A percentile compares a stretch with the other conserved stretches of the same genome.
Evolutionary conservation across 2,888 invertebrate genomes (phyloP).

Genomic region (Drosophila imparisetae): DNA sequence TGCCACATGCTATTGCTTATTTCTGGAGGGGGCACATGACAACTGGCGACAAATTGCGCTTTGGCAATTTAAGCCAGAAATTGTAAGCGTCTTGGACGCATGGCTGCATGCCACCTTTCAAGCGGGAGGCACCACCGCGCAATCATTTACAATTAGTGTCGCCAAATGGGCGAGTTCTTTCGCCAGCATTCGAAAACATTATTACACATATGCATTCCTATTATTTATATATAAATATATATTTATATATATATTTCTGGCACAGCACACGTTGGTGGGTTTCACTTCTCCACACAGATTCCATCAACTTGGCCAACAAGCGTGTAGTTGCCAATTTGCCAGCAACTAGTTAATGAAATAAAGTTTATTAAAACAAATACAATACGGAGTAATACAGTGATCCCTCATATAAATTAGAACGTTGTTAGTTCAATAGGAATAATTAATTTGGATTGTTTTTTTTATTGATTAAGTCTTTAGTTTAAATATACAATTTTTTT

Average conservation of each 20-base stretch:
- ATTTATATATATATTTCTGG: neutral
- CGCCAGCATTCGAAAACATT: slow-evolving; percentile 51
- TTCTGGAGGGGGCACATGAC: slow-evolving; percentile 23
- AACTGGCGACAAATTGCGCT: slow-evolving; percentile 77
- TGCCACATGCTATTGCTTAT: slow-evolving; percentile 38
- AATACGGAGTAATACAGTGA: neutral
- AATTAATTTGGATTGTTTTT: neutral
- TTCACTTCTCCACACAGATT: slow-evolving; percentile 67
- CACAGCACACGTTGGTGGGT: slow-evolving; percentile 35
- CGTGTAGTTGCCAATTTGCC: slow-evolving; percentile 75
- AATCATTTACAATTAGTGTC: slow-evolving; percentile 76
- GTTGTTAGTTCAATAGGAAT: neutral
- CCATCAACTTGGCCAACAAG: slow-evolving; percentile 58
- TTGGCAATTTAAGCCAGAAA: slow-evolving; percentile 78
- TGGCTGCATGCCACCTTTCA: slow-evolving; percentile 34
- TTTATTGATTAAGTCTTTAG: neutral
- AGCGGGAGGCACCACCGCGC: slow-evolving; percentile 19
- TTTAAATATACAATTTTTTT: too few relatives aligned
- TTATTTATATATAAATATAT: neutral
- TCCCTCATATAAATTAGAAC: neutral
- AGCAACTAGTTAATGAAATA: slow-evolving; percentile 69
- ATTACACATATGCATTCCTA: neutral
- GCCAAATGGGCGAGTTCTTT: slow-evolving; percentile 69
- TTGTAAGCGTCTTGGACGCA: slow-evolving; percentile 56
- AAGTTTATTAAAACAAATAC: slow-evolving; percentile 43